Evolutionary conservation across 2,113 vertebrate genomes (phyloP).

Genomic region (Eurystomus gularis): DNA sequence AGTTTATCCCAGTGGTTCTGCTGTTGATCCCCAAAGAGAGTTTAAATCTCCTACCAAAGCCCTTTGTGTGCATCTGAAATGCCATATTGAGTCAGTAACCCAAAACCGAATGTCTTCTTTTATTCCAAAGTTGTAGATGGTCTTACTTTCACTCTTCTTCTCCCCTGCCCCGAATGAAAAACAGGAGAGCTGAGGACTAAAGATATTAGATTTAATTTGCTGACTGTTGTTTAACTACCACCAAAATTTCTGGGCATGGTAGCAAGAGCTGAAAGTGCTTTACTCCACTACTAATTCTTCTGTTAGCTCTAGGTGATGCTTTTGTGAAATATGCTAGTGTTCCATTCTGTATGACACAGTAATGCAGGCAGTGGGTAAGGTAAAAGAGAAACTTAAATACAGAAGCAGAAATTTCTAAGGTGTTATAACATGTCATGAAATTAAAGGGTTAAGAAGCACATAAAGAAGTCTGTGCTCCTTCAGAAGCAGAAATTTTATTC

Average conservation of each 20-base stretch:
- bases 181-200: not conserved
- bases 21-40: not conserved
- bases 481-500: not conserved
- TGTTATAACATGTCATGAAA: not conserved
- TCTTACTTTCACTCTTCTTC: not conserved
- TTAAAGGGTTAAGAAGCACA: not conserved
- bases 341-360: not conserved
- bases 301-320: not conserved
- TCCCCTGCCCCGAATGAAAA: not conserved
- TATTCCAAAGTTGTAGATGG: not conserved
- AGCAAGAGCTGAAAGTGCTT: not conserved
- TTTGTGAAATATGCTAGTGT: not conserved
- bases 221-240: not conserved
- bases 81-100: slow-evolving; percentile 16
- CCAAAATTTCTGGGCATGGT: not conserved
- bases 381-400: not conserved
- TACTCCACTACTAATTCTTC: not conserved
- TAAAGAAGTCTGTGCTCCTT: not conserved
- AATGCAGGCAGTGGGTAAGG: not conserved
- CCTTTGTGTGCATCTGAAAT: slow-evolving; percentile 26
- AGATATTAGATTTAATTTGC: not conserved
- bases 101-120: not conserved
- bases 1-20: slow-evolving; percentile 39
- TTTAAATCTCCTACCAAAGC: not conserved
- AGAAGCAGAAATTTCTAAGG: not conserved